phyloP scores from a whole-genome alignment of 2,797 vertebrate species.

The Phoeniculus purpureus region DNA sequence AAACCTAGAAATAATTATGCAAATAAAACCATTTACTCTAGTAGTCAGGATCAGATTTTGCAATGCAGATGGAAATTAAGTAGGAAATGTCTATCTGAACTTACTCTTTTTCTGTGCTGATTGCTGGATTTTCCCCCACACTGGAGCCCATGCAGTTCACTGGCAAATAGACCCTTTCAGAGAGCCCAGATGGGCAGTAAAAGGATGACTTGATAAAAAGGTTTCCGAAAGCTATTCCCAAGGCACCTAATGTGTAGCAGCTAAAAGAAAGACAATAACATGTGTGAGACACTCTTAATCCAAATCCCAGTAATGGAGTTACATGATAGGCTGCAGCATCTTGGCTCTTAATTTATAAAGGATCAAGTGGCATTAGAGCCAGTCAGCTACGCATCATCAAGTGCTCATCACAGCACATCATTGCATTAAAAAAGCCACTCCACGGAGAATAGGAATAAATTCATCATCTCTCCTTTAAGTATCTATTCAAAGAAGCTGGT shows the following conservation, averaged over 20 bases:
- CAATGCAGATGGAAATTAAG: not conserved
- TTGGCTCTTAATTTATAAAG: constrained; percentile 61
- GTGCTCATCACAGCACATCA: constrained; percentile 19
- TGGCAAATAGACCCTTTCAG: not conserved
- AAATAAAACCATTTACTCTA: not conserved
- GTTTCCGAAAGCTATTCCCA: not conserved
- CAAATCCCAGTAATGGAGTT: constrained; percentile 68
- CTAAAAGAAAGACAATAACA: constrained; percentile 39
- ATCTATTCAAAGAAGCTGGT: constrained; percentile 12
- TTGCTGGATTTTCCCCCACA: not conserved
- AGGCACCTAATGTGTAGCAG: not conserved
- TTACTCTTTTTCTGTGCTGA: not conserved
- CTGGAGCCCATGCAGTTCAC: not conserved
- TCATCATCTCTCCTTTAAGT: not conserved
- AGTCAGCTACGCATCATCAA: constrained; percentile 17
- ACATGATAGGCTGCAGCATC: constrained; percentile 8
- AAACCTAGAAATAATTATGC: not conserved
- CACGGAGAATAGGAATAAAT: constrained; percentile 3
- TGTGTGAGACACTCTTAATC: constrained; percentile 46
- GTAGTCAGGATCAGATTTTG: not conserved
- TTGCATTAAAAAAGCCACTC: not conserved
- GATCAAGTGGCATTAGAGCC: constrained; percentile 59
- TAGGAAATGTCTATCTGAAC: not conserved
- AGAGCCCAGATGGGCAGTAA: not conserved
- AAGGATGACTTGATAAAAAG: not conserved